These are phyloP conservation scores for Anthoscopus minutus DNA, from an alignment of 2,113 vertebrate genomes.

Conservation along the genomic window DNA sequence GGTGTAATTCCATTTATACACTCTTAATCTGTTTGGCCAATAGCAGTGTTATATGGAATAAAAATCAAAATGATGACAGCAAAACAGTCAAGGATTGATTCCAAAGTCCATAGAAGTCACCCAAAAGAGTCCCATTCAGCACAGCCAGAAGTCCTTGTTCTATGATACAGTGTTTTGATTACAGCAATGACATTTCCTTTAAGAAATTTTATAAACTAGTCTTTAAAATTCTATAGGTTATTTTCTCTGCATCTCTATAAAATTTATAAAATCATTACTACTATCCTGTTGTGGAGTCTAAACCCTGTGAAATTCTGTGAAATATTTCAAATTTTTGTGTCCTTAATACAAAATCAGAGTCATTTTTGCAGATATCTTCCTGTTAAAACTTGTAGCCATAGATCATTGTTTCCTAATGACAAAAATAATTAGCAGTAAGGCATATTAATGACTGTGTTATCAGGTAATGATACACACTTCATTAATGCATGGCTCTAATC, in stretches of 20 bases:
- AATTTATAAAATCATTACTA: neutral
- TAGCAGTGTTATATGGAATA: neutral
- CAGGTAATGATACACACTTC: conserved; percentile 39
- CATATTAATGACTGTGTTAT: conserved; percentile 29
- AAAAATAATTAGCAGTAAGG: conserved; percentile 36
- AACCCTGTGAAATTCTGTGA: neutral
- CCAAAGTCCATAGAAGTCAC: neutral
- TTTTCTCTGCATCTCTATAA: neutral
- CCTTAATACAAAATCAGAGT: neutral
- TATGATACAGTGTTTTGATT: neutral
- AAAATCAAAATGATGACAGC: neutral
- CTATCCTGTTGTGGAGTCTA: neutral
- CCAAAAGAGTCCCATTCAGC: neutral
- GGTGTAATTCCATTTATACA: neutral
- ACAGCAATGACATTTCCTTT: neutral
- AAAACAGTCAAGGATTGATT: neutral
- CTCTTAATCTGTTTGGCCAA: neutral
- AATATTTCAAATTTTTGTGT: neutral
- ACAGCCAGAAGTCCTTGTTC: neutral
- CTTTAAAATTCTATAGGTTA: neutral
- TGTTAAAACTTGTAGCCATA: neutral
- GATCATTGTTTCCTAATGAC: conserved; percentile 39
- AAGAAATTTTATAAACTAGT: neutral
- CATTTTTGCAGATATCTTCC: neutral
- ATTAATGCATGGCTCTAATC: conserved; percentile 17